Evolutionary conservation across 2,888 invertebrate genomes (phyloP), one percentile per base, ranked within the genome.

Genomic region (Drosophila anomalata): DNA sequence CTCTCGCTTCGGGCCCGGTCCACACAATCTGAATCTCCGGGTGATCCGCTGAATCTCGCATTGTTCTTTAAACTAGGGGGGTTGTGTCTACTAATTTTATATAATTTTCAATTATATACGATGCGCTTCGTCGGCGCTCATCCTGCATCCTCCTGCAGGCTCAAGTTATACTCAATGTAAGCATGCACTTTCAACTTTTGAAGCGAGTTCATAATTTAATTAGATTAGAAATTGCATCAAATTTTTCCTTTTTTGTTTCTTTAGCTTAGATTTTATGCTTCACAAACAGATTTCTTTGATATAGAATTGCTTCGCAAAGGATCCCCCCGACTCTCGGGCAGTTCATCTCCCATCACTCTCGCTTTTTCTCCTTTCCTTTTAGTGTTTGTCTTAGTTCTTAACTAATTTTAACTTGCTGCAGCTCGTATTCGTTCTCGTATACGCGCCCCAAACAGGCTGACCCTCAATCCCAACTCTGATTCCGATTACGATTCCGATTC

Each of bases 91-190:
- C 42, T 66, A 72, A 54, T 63, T 53, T 58, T 85, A 86, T 86
- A 83, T 88, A 88, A 88, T 88, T 87, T 88, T 62, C 57, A 88
- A 88, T 88, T 83, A 88, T 86, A 88, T 86, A 77, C 55, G 65
- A 29, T 51, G 41, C 36, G 20, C 44, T 12, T 22, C 6, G 12
- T 22, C 12, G 59, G 12, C 29, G 36, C 39, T 7, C 46, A 12
- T 51, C 54, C 29, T 29, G 8, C 24, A 6, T 24, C 24, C 6
- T 7, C 3, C 7, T 2, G 8, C 53, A n/a, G 33, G 48, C 60
- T 79, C 63, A 86, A 86, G 83, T 80, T 86, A 77, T 77, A 80
- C 79, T 80, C 83, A 68, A 61, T 68, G 55, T 67, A 69, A 69
- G 61, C 82, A 56, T 65, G 78, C 77, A 73, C 78, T 69, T 74